These are phyloP conservation scores for Ascaphus truei DNA, from an alignment of 2,113 vertebrate genomes.

Conservation along the genomic window DNA sequence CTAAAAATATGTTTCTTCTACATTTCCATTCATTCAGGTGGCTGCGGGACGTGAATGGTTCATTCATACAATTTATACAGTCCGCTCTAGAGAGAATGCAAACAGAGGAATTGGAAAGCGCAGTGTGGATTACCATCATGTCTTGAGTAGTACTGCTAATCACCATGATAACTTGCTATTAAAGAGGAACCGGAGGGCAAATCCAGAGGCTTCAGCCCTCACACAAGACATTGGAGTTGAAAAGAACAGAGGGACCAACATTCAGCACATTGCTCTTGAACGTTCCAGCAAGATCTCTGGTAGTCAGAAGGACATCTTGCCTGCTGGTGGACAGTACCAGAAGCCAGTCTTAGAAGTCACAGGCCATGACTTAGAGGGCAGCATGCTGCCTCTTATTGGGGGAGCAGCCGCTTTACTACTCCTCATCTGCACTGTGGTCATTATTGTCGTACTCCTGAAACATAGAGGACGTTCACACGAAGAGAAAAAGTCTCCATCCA, in stretches of 20 bases:
- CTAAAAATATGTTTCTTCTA: too few species aligned
- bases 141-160: constrained; percentile 26
- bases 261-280: constrained; percentile 60
- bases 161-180: background rate
- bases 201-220: background rate
- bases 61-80: constrained; percentile 61
- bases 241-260: constrained; percentile 64
- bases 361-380: constrained; percentile 43
- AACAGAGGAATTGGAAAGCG: constrained; percentile 59
- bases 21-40: constrained; percentile 46
- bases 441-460: constrained; percentile 51
- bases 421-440: constrained; percentile 49
- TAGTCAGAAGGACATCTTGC: constrained; percentile 54
- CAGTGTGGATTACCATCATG: constrained; percentile 56
- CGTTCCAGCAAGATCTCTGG: constrained; percentile 49
- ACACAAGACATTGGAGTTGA: constrained; percentile 47
- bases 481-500: constrained; percentile 48
- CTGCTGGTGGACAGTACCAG: constrained; percentile 35
- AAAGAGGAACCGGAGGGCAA: constrained; percentile 46
- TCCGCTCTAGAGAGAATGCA: constrained; percentile 55
- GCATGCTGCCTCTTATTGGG: constrained; percentile 47
- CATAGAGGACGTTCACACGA: constrained; percentile 39
- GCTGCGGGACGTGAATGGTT: constrained; percentile 64
- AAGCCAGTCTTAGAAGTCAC: constrained; percentile 54
- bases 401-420: constrained; percentile 59